Conservation (phyloP, 1,140 invertebrate genomes). For the Temnothorax nylanderi region DNA sequence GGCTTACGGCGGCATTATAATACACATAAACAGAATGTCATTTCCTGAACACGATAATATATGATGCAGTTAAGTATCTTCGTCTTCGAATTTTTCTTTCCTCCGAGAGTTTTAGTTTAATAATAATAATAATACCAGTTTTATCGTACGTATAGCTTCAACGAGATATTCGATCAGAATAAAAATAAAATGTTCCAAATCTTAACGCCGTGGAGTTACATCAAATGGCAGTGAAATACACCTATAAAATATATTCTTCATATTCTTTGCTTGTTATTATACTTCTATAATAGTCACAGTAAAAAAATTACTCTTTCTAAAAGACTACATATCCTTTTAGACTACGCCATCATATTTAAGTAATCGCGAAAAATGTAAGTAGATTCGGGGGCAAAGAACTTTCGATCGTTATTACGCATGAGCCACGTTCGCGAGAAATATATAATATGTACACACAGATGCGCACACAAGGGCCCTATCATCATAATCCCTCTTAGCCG, state of each 20-base stretch:
- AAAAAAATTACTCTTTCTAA: neutral
- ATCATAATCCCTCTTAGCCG: slow-evolving; percentile 6
- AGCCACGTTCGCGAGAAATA: neutral
- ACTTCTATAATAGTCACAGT: no score
- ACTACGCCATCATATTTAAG: neutral
- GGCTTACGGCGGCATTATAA: neutral
- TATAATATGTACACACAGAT: neutral
- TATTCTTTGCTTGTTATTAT: neutral
- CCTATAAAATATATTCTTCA: neutral
- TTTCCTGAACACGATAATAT: neutral
- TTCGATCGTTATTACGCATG: neutral
- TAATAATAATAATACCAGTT: neutral
- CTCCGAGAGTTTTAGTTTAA: neutral
- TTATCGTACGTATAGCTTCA: no score
- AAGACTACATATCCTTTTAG: neutral
- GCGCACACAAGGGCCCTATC: no score
- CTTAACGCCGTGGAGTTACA: neutral
- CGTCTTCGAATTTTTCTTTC: neutral
- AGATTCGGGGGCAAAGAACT: neutral
- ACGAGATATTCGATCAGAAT: neutral
- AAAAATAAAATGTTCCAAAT: neutral
- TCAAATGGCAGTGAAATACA: neutral
- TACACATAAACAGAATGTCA: neutral
- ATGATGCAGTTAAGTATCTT: neutral
- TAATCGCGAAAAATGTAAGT: neutral